phyloP scores from a whole-genome alignment of 2,888 invertebrate species.

The Hydroisotoma schaefferi region DNA sequence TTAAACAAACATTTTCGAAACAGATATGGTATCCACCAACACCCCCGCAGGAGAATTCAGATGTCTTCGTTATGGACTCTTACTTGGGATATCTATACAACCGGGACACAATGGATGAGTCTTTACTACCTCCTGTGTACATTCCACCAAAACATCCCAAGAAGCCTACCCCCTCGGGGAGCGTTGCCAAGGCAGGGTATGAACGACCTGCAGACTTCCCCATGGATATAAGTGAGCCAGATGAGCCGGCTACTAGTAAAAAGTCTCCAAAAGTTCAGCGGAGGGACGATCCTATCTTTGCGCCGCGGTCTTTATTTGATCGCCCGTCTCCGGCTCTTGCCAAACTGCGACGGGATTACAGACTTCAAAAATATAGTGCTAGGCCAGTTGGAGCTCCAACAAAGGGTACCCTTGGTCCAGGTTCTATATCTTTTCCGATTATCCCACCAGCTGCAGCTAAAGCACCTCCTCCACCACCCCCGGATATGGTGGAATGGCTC shows the following conservation, averaged over 20 bases:
- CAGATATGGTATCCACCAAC: slow-evolving; percentile 97
- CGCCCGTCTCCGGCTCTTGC: slow-evolving; percentile 69
- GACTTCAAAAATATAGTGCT: slow-evolving; percentile 64
- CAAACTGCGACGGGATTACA: slow-evolving; percentile 72
- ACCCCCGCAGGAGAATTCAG: slow-evolving; percentile 88
- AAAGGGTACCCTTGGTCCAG: slow-evolving; percentile 39
- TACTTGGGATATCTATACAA: slow-evolving; percentile 83
- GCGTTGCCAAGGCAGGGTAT: not conserved
- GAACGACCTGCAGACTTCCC: slow-evolving; percentile 6
- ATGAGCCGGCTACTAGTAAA: slow-evolving; percentile 23
- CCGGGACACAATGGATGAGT: slow-evolving; percentile 66
- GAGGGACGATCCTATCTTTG: slow-evolving; percentile 70
- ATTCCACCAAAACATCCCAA: slow-evolving; percentile 48
- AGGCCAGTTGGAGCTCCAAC: slow-evolving; percentile 27
- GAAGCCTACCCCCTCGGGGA: slow-evolving; percentile 15
- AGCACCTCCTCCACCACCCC: slow-evolving; percentile 59
- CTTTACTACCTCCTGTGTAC: slow-evolving; percentile 74
- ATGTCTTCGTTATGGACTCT: slow-evolving; percentile 78
- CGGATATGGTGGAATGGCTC: slow-evolving; percentile 79
- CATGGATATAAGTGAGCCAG: slow-evolving; percentile 3
- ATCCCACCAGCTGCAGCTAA: slow-evolving; percentile 30
- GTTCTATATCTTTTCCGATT: slow-evolving; percentile 47
- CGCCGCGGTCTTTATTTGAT: slow-evolving; percentile 78
- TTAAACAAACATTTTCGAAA: too few species aligned
- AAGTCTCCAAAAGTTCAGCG: slow-evolving; percentile 55